Base-by-base conservation (phyloP, 2,113 vertebrate species). In the Melanotaenia duboulayi region DNA sequence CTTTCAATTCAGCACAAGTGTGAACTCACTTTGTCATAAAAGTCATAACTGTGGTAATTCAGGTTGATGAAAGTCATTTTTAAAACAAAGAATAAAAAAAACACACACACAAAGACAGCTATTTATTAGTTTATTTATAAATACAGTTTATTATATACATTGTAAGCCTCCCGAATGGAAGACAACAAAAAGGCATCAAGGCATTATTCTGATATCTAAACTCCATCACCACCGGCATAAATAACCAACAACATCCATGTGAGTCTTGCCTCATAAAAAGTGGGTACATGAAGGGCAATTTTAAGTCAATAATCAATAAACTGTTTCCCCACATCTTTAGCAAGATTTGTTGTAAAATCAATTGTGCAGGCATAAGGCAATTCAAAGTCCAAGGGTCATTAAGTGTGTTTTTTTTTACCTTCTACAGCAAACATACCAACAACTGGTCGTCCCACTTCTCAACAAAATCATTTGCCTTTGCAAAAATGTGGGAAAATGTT, bases 161-260 rank as follows among this genome's bases (percentile, higher is more conserved):
- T 89, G 70, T 91, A 84, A 82, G 85, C 88, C 91, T 91, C 85
- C 92, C 76, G 79, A 85, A 71, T 70, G 81, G 91, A 90, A 94
- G 92, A 93, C 90, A 92, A 93, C 91, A 89, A 76, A 93, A 93
- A 95, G 92, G 93, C 93, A 94, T 92, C 88, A 86, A 93, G 94
- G 94, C 90, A 92, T 94, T 92, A 90, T 90, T 92, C 75, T 87
- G 82, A 92, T 92, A 92, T 92, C 83, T 82, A 85, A 89, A 84
- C 65, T 76, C 84, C 76, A 78, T 80, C 78, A 84, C 77, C 76
- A 84, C 67, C 56, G 37, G 72, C 72, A 56, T 32, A 54, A 57
- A 66, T 51, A 71, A 82, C 78, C 62, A 68, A 84, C 69, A 75
- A 83, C 85, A 89, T 85, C 83, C 83, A 74, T 3, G 59, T 78